Conservation (phyloP, 2,113 vertebrate genomes). For the Rhombomys opimus region DNA sequence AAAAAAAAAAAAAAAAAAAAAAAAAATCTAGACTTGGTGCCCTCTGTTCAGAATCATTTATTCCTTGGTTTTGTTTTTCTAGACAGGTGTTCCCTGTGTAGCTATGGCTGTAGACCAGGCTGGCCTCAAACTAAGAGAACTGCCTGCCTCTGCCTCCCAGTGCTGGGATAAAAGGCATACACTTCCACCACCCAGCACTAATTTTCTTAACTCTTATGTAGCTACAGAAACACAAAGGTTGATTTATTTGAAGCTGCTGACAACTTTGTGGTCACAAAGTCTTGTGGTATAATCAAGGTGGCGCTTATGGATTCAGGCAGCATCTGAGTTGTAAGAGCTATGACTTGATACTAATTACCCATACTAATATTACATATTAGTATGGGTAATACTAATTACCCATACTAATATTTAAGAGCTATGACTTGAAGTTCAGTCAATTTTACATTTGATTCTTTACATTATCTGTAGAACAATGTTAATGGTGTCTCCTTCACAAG, state of each 20-base stretch:
- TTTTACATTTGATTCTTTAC: not conserved
- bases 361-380: not conserved
- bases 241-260: conserved; percentile 5
- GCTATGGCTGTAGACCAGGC: not conserved
- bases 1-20: no score
- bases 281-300: not conserved
- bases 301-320: not conserved
- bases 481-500: not conserved
- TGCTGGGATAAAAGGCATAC: not conserved
- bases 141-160: not conserved
- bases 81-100: not conserved
- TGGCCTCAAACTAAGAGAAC: not conserved
- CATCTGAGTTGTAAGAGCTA: not conserved
- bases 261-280: not conserved
- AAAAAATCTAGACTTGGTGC: not conserved
- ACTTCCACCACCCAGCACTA: not conserved
- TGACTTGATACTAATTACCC: not conserved
- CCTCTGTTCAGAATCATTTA: not conserved
- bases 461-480: not conserved
- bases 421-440: not conserved
- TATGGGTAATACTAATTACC: no score
- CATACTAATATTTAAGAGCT: not conserved
- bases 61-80: not conserved
- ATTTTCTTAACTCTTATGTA: not conserved
- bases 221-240: not conserved